Base-by-base conservation (phyloP, 2,113 vertebrate species). In the Sceloporus tristichus region DNA sequence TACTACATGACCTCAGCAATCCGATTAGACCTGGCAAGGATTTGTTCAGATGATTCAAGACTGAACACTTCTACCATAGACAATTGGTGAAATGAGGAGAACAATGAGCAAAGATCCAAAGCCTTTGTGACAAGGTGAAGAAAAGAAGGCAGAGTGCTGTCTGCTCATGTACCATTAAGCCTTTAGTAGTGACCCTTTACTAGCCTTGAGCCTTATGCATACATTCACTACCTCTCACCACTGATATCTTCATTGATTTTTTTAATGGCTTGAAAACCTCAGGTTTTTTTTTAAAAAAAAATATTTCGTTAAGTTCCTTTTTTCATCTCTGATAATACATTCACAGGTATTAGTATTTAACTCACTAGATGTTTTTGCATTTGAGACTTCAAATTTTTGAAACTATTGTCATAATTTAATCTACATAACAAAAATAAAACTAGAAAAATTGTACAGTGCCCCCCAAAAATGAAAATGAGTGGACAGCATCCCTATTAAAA, bases 401-500 rank as follows among this genome's bases (percentile, higher is more conserved):
- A 84, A 59, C 3, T 13, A 11, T 59, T 71, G 65, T 54, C n/a
- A 42, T 80, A 73, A 59, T 73, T 71, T 62, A 74, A 29, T 73
- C 78, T 42, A 62, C 40, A 42, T 80, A 71, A 70, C 42, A 81
- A 87, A 79, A 11, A 62, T 74, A 42, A 59, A 53, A 34, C 70
- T 79, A 13, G 29, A 66, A 84, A 68, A 79, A 18, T 62, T 54
- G 40, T 54, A 19, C 29, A 27, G 0, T 86, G 34, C 73, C 40
- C 73, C 40, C 48, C 9, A 85, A 85, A 77, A 77, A 48, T 25
- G 40, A 27, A 81, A 71, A 56, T 13, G 25, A 81, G 59, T 70
- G 23, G 76, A 27, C 59, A 34, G 40, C 53, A 74, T n/a, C 68
- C 48, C 68, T 59, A 87, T 23, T 84, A 85, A 79, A 66, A 76